These are phyloP conservation scores for Danio albolineatus DNA, from an alignment of 2,797 vertebrate species.

Conservation along the genomic window DNA sequence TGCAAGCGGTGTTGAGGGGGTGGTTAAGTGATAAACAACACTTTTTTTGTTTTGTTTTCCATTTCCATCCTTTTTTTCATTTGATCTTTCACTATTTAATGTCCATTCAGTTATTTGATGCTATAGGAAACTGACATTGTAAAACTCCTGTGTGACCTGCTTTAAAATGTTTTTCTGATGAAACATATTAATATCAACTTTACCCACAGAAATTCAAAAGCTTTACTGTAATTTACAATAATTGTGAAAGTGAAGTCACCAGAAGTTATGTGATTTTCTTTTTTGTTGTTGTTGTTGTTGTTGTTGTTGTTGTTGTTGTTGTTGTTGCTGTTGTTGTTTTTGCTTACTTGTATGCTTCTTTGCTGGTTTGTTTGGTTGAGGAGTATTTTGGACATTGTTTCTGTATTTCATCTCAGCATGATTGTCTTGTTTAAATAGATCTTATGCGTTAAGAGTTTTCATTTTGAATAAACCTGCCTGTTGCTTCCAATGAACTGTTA, in stretches of 20 bases:
- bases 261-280: too few relatives aligned
- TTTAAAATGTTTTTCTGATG: constrained; percentile 6
- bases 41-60: background rate
- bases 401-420: too few relatives aligned
- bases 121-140: constrained; percentile 8
- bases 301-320: too few relatives aligned
- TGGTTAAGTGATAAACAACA: background rate
- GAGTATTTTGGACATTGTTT: too few relatives aligned
- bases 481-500: too few relatives aligned
- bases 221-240: background rate
- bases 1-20: background rate
- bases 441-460: too few relatives aligned
- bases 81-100: constrained; percentile 9
- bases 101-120: background rate
- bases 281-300: too few relatives aligned
- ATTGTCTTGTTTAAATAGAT: too few relatives aligned
- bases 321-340: too few relatives aligned
- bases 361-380: too few relatives aligned
- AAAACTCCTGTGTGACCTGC: background rate
- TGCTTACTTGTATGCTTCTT: too few relatives aligned
- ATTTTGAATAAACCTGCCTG: too few relatives aligned
- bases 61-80: background rate
- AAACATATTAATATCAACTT: constrained; percentile 4
- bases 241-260: background rate
- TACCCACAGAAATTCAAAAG: background rate